phyloP scores from a whole-genome alignment of 2,797 vertebrate genomes.

The Ceyx erithaca region DNA sequence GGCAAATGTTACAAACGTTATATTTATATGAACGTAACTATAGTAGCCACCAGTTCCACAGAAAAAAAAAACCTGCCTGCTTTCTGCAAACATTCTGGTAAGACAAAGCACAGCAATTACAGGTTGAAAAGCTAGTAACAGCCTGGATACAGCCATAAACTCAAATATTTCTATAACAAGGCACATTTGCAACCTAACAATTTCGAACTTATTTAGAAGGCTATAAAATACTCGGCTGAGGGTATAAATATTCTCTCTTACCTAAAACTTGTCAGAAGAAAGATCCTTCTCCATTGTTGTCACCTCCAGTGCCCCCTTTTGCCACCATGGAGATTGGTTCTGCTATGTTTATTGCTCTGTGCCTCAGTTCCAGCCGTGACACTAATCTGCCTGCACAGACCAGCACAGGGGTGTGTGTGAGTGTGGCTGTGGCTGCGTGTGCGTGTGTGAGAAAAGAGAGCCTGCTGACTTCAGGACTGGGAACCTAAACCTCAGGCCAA shows the following conservation, averaged over 20 bases:
- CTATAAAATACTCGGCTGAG: conserved; percentile 39
- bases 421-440: background rate
- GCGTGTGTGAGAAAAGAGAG: background rate
- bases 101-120: conserved; percentile 74
- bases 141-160: conserved; percentile 27
- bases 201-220: conserved; percentile 61
- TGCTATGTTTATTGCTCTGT: conserved; percentile 71
- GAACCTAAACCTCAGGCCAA: conserved; percentile 79
- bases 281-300: conserved; percentile 73
- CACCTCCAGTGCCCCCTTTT: conserved; percentile 73
- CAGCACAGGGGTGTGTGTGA: conserved; percentile 36
- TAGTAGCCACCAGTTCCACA: conserved; percentile 33
- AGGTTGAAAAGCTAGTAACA: conserved; percentile 64
- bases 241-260: conserved; percentile 75
- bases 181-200: conserved; percentile 16
- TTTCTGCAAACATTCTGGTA: conserved; percentile 33
- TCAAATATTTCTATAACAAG: conserved; percentile 48
- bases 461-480: conserved; percentile 74
- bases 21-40: conserved; percentile 30
- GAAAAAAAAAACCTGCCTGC: conserved; percentile 51
- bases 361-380: conserved; percentile 77
- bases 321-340: conserved; percentile 76
- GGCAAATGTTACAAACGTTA: conserved; percentile 6
- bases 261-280: conserved; percentile 79
- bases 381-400: conserved; percentile 75